Conservation (phyloP, 2,113 vertebrate genomes). For the Spilogale gracilis region DNA sequence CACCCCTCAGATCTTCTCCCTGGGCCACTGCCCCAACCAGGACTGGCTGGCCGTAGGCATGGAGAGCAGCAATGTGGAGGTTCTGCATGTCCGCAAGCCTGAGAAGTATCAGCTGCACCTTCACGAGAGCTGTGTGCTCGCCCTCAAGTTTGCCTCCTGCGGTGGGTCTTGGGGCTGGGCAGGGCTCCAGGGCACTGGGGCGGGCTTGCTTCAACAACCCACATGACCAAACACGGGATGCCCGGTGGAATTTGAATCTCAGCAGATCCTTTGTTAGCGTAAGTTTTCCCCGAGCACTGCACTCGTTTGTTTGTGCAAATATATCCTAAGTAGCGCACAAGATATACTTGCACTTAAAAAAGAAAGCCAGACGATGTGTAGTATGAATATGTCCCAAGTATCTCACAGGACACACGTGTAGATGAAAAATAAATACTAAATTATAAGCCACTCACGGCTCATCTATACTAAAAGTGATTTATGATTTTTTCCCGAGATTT, state of each 20-base stretch:
- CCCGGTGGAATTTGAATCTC: neutral
- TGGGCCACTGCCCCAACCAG: slow-evolving; percentile 93
- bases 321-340: neutral
- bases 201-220: fast-evolving
- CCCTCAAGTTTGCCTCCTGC: slow-evolving; percentile 94
- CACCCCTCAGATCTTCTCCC: slow-evolving; percentile 90
- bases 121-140: slow-evolving; percentile 95
- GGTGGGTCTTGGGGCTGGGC: slow-evolving; percentile 80
- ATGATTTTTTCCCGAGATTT: neutral
- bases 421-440: neutral
- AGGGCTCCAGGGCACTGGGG: neutral
- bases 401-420: neutral
- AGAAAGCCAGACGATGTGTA: neutral
- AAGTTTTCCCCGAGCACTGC: neutral
- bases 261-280: neutral
- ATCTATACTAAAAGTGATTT: too few species aligned
- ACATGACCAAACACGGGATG: neutral
- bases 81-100: slow-evolving; percentile 91
- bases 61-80: slow-evolving; percentile 93
- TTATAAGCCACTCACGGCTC: neutral
- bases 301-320: neutral
- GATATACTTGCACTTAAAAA: neutral
- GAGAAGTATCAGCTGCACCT: slow-evolving; percentile 95
- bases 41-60: slow-evolving; percentile 93
- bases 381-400: too few species aligned